Conservation (phyloP, 2,113 vertebrate species). For the Sphyrna mokarran region DNA sequence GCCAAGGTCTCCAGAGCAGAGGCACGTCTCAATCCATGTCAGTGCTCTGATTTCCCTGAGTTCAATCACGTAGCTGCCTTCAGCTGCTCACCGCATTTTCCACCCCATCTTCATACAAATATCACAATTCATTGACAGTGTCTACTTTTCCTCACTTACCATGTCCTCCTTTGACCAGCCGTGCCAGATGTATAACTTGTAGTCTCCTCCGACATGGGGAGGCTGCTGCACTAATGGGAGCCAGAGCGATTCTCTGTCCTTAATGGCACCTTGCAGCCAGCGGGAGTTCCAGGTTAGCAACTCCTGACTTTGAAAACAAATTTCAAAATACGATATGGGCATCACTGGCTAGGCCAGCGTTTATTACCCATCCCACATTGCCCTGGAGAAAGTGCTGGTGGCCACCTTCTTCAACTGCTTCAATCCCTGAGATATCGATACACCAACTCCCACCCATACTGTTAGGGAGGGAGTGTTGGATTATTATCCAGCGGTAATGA, state of each 20-base stretch:
- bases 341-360: too few relatives aligned
- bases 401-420: too few relatives aligned
- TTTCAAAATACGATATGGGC: too few relatives aligned
- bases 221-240: not conserved
- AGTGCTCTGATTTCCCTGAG: not conserved
- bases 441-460: too few relatives aligned
- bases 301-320: not conserved
- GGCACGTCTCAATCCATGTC: not conserved
- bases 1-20: not conserved
- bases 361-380: too few relatives aligned
- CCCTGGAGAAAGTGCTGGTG: too few relatives aligned
- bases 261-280: too few relatives aligned
- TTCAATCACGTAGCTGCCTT: not conserved
- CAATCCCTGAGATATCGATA: too few relatives aligned
- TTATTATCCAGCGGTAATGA: too few relatives aligned
- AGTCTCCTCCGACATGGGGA: not conserved
- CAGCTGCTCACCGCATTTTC: not conserved
- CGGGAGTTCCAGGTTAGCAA: not conserved
- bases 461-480: too few relatives aligned
- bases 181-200: not conserved
- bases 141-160: not conserved
- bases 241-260: not conserved
- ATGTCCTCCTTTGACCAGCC: not conserved
- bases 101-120: not conserved
- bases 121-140: too few relatives aligned